Base-by-base conservation (phyloP, 2,888 invertebrate genomes). In the Drosophila nr. perissopoda region DNA sequence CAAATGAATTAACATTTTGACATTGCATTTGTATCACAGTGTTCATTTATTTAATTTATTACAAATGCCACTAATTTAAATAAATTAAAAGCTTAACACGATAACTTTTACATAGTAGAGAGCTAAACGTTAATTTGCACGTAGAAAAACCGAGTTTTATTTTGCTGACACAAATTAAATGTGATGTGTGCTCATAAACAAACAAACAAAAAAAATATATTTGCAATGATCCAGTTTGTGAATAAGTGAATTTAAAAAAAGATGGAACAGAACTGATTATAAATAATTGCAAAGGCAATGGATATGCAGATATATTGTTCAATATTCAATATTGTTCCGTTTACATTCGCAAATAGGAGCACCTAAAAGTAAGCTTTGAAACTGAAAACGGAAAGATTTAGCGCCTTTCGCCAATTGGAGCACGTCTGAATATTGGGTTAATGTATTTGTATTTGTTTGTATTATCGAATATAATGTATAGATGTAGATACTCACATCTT, bases 401-500 rank as follows among this genome's bases (percentile, higher is more conserved):
- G 40, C 4, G 40, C 10, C 6, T 21, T 21, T 42, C 1, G 34
- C 21, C 3, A 13, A 21, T 13, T 21, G 13, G 21, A 42, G 21
- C 21, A 13, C 6, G 13, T 1, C 21, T 13, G 21, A 45, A 21
- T 21, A 3, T 45, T 16, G 13, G 11, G 7, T 45, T 45, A 45
- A 7, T 13, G 7, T n/a, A n/a, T n/a, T n/a, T n/a, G n/a, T n/a
- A n/a, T n/a, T n/a, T n/a, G n/a, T 27, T 18, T 6, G 10, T 25
- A 36, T 11, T 11, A 21, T 34, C 13, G 5, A 27, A 33, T 18
- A 8, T 38, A 4, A 18, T 29, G 0, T 11, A 29, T 45, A 21
- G 16, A 31, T 33, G 10, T 10, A 18, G 10, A 25, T 79, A 91
- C 92, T 93, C 93, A 97, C 97, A 94, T 97, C 96, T 90, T 95